phyloP scores from a whole-genome alignment of 2,888 invertebrate genomes.

The Siphlonurus alternatus region DNA sequence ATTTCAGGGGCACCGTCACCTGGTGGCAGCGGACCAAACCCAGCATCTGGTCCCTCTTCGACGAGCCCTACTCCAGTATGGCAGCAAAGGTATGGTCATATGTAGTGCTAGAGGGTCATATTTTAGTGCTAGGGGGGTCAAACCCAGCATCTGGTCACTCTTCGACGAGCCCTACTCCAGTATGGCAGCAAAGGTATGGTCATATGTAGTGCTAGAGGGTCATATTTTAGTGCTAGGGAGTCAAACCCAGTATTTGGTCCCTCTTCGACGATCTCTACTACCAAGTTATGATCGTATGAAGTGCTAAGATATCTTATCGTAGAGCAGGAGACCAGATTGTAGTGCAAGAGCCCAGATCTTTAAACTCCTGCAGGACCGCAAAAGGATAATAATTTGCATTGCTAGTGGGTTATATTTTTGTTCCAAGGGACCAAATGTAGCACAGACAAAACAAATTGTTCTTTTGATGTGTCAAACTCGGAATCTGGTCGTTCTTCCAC shows the following conservation, averaged over 20 bases:
- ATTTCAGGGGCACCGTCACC: conserved; percentile 71
- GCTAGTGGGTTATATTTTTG: conserved; percentile 77
- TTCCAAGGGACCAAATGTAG: conserved; percentile 96
- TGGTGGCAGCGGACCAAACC: conserved; percentile 98
- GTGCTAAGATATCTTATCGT: too few species aligned
- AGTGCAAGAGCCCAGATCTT: conserved; percentile 98
- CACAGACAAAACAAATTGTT: too few species aligned
- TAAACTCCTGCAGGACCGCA: conserved; percentile 91
- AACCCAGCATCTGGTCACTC: conserved; percentile 96
- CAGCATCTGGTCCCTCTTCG: conserved; percentile 96
- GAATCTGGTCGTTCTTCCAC: too few species aligned
- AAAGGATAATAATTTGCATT: conserved; percentile 98
- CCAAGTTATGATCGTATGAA: too few species aligned
- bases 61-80: conserved; percentile 97
- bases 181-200: conserved; percentile 91
- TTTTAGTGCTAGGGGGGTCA: too few species aligned
- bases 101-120: too few species aligned
- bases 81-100: conserved; percentile 94
- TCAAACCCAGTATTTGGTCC: conserved; percentile 97
- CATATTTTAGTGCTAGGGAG: conserved; percentile 89
- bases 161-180: conserved; percentile 99
- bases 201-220: conserved; percentile 83
- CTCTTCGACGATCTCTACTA: conserved; percentile 99
- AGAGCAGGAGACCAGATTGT: too few species aligned
- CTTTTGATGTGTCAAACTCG: too few species aligned